phyloP scores from a whole-genome alignment of 2,888 invertebrate species.

The Idaea straminata region DNA sequence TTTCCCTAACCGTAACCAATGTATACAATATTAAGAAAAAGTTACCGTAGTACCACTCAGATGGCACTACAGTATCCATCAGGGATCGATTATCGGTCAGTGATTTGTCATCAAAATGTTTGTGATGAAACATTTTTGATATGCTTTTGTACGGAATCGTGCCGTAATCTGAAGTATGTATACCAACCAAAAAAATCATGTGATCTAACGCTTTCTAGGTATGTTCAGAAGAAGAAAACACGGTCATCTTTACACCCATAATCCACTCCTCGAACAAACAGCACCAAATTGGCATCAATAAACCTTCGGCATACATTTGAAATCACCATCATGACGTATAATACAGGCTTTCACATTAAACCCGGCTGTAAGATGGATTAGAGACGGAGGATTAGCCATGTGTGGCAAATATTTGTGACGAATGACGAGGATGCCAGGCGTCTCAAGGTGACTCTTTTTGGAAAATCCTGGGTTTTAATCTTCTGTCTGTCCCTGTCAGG shows the following conservation, averaged over 20 bases:
- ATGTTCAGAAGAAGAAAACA: too few species aligned
- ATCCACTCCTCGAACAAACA: neutral
- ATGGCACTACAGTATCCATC: too few species aligned
- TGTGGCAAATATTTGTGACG: conserved; percentile 48
- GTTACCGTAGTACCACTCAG: too few species aligned
- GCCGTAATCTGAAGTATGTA: neutral
- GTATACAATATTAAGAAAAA: too few species aligned
- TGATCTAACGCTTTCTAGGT: too few species aligned
- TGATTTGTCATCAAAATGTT: too few species aligned
- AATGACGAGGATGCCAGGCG: conserved; percentile 33
- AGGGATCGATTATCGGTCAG: too few species aligned
- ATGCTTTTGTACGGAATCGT: too few species aligned
- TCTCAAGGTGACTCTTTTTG: conserved; percentile 32
- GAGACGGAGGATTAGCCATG: conserved; percentile 37
- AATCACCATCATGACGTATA: neutral
- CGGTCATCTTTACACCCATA: neutral
- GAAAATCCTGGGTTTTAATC: conserved; percentile 4
- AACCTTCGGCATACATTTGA: neutral
- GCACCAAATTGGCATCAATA: neutral
- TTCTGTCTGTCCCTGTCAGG: neutral
- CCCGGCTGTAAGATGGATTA: conserved; percentile 36
- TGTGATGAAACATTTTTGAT: too few species aligned
- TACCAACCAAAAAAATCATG: neutral
- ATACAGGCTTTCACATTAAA: conserved; percentile 39
- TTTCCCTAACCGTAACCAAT: too few species aligned